Evolutionary conservation across 2,888 invertebrate species (phyloP).

Genomic region (Amblyjoppa fuscipennis): DNA sequence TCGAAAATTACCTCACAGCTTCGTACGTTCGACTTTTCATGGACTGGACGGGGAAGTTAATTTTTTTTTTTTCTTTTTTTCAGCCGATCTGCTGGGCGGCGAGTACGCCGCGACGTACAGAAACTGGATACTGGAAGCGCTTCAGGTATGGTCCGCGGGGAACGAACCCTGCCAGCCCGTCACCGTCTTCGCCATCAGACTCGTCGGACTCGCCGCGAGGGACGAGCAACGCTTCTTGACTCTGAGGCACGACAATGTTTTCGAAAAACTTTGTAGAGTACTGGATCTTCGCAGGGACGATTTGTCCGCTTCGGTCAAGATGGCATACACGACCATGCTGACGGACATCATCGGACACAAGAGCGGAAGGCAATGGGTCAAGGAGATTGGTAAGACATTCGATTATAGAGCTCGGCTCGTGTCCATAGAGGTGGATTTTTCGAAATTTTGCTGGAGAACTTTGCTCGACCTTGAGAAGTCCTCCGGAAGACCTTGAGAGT

Average conservation of each 20-base stretch:
- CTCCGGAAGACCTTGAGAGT: too few species aligned
- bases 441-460: neutral
- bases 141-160: slow-evolving; percentile 76
- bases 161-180: slow-evolving; percentile 85
- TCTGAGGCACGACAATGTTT: slow-evolving; percentile 85
- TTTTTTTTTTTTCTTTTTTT: slow-evolving; percentile 26
- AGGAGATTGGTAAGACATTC: slow-evolving; percentile 75
- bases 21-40: neutral
- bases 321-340: slow-evolving; percentile 89
- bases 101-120: slow-evolving; percentile 71
- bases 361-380: slow-evolving; percentile 89
- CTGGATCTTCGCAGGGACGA: slow-evolving; percentile 81
- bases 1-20: neutral
- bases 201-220: slow-evolving; percentile 87
- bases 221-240: slow-evolving; percentile 88
- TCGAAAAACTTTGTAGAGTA: slow-evolving; percentile 81
- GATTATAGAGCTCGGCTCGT: too few species aligned
- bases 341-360: slow-evolving; percentile 88
- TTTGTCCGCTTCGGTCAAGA: slow-evolving; percentile 88
- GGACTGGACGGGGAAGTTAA: neutral
- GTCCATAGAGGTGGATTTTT: neutral
- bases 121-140: slow-evolving; percentile 79
- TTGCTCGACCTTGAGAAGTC: neutral
- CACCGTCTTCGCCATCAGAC: slow-evolving; percentile 88
- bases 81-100: slow-evolving; percentile 68